A percentile compares a stretch with the other conserved stretches of the same genome.
phyloP scores from a whole-genome alignment of 2,888 invertebrate genomes.

The Creontiades dilutus region DNA sequence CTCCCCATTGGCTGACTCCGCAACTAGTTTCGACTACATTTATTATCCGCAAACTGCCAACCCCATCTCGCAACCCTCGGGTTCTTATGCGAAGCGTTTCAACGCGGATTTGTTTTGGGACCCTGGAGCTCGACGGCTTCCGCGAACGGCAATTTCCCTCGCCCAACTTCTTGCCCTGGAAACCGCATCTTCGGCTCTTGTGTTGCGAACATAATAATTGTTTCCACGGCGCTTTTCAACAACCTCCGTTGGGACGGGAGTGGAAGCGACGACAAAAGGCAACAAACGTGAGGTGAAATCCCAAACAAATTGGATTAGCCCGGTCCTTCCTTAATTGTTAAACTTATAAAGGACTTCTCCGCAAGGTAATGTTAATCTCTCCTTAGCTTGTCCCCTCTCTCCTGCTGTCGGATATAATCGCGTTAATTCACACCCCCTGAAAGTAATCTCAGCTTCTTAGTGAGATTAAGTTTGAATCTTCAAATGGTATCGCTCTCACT shows the following conservation, averaged over 20 bases:
- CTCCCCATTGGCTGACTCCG: background rate
- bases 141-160: conserved; percentile 29
- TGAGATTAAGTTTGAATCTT: conserved; percentile 10
- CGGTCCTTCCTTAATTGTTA: conserved; percentile 48
- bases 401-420: conserved; percentile 28
- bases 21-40: conserved; percentile 12
- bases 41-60: background rate
- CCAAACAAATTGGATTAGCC: conserved; percentile 58
- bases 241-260: background rate
- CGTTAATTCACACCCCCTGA: conserved; percentile 44
- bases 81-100: conserved; percentile 25
- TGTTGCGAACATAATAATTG: conserved; percentile 28
- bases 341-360: conserved; percentile 51
- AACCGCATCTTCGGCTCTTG: conserved; percentile 3
- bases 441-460: conserved; percentile 58
- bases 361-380: conserved; percentile 54
- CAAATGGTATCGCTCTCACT: conserved; percentile 12
- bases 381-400: background rate
- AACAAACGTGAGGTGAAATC: conserved; percentile 61
- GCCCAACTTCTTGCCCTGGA: conserved; percentile 20
- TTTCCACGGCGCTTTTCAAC: conserved; percentile 22
- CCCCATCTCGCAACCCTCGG: background rate
- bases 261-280: conserved; percentile 36
- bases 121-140: background rate
- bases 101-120: conserved; percentile 27